These are phyloP conservation scores for Fabriciana adippe DNA, from an alignment of 2,888 invertebrate species.

Conservation along the genomic window DNA sequence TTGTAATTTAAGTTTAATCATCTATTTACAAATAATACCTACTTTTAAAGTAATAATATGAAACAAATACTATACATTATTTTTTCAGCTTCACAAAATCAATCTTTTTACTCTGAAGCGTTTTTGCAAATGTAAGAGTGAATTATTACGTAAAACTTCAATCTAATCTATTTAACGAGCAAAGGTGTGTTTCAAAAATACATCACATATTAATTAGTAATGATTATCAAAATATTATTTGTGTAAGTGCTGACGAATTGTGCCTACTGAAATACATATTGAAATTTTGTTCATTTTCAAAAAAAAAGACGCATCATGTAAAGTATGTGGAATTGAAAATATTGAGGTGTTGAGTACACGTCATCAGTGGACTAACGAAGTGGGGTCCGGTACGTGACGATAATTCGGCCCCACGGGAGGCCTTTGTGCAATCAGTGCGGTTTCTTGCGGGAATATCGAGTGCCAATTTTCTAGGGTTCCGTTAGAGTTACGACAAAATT, in stretches of 20 bases:
- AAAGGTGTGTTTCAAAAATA: too few species aligned
- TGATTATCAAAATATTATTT: neutral
- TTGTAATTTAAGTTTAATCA: too few species aligned
- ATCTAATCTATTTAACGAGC: too few species aligned
- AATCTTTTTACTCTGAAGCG: too few species aligned
- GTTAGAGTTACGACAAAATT: conserved; percentile 13
- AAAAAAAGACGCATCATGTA: conserved; percentile 29
- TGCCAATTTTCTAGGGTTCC: conserved; percentile 50
- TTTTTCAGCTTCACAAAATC: too few species aligned
- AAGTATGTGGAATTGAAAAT: conserved; percentile 45
- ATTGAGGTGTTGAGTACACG: conserved; percentile 46
- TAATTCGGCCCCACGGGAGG: conserved; percentile 73
- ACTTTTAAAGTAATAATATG: too few species aligned
- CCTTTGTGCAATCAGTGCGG: conserved; percentile 80
- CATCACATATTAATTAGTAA: neutral
- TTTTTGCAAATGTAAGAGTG: too few species aligned
- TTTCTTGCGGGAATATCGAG: conserved; percentile 64
- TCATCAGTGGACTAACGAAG: conserved; percentile 68
- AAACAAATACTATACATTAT: too few species aligned
- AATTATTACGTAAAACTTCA: too few species aligned
- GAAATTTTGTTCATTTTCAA: conserved; percentile 14
- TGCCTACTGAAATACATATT: neutral
- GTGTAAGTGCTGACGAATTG: neutral
- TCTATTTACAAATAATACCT: too few species aligned
- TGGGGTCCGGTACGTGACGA: conserved; percentile 72